Conservation (phyloP, 2,888 invertebrate species). For the Biston betularia region DNA sequence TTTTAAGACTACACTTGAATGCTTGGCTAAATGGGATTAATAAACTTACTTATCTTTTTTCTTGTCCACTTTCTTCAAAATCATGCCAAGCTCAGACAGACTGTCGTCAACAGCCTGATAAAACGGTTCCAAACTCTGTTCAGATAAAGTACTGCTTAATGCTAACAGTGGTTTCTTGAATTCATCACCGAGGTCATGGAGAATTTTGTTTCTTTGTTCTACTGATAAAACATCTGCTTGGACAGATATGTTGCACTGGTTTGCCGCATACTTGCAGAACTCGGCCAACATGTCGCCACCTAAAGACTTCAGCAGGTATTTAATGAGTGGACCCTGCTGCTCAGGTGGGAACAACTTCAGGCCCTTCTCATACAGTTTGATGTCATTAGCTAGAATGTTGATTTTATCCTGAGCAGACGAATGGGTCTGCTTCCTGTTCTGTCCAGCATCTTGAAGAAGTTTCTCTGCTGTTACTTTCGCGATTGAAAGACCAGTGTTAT, state of each 20-base stretch:
- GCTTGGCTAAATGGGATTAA: background rate
- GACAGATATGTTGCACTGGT: conserved; percentile 89
- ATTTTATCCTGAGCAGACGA: conserved; percentile 94
- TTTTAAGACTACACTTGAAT: too few relatives aligned
- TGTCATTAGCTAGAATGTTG: conserved; percentile 90
- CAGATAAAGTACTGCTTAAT: conserved; percentile 89
- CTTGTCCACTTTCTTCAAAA: conserved; percentile 95
- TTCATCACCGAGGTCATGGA: conserved; percentile 89
- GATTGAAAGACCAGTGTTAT: conserved; percentile 88
- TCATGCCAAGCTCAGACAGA: conserved; percentile 90
- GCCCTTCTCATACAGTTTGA: conserved; percentile 93
- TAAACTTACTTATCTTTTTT: conserved; percentile 90
- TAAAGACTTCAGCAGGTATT: conserved; percentile 94
- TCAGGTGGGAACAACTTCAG: conserved; percentile 87
- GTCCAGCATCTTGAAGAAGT: conserved; percentile 89
- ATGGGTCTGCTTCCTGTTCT: conserved; percentile 91
- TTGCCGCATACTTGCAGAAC: conserved; percentile 91
- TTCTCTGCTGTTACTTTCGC: conserved; percentile 92
- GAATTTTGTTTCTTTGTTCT: conserved; percentile 90
- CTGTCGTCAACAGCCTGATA: conserved; percentile 90
- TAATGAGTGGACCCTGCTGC: conserved; percentile 89
- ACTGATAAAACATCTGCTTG: conserved; percentile 87
- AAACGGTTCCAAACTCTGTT: conserved; percentile 92
- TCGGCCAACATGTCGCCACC: conserved; percentile 94
- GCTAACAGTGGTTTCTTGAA: conserved; percentile 88